Base-by-base conservation (phyloP, 2,888 invertebrate genomes). In the Cataglyphis livida region DNA sequence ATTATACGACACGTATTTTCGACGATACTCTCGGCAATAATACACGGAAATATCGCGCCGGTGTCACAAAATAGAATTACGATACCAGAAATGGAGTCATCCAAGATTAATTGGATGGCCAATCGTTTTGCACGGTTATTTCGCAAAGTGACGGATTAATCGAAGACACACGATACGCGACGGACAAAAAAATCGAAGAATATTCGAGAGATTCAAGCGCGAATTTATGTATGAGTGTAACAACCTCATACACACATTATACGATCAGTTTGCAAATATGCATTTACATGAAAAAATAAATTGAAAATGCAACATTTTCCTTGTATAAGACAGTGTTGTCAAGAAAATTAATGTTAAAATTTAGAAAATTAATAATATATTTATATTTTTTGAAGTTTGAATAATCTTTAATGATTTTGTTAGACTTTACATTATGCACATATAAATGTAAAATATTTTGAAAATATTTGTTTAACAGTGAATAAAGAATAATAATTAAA, bases 1-100 rank as follows among this genome's bases (percentile, higher is more conserved):
- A 84, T 84, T 82, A 84, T 83, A 78, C 68, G 85, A 88, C 83
- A 82, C 79, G 81, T 86, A 87, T 89, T 88, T 89, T 84, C 82
- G 64, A 51, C 81, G 57, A 38, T 71, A 68, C 70, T 70, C 57
- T 44, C 48, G 62, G 57, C 61, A 62, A 71, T 82, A 76, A 82
- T 84, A 76, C 84, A 87, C 87, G 81, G 83, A 85, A 89, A 89
- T 89, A 89, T 82, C 88, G 59, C 59, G 66, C 9, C 66, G 35
- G n/a, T 75, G 71, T 82, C 79, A 82, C 74, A 74, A 83, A 87
- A 89, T 89, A 85, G 87, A 90, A 85, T 84, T 81, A 75, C 83
- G 68, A 79, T 71, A 75, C 62, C 84, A 78, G 82, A 90, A 90
- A 85, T 85, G 83, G 85, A 85, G 62, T 82, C 84, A 87, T 66